Evolutionary conservation across 2,888 invertebrate genomes (phyloP).

Genomic region (Opisthograptis luteolata): DNA sequence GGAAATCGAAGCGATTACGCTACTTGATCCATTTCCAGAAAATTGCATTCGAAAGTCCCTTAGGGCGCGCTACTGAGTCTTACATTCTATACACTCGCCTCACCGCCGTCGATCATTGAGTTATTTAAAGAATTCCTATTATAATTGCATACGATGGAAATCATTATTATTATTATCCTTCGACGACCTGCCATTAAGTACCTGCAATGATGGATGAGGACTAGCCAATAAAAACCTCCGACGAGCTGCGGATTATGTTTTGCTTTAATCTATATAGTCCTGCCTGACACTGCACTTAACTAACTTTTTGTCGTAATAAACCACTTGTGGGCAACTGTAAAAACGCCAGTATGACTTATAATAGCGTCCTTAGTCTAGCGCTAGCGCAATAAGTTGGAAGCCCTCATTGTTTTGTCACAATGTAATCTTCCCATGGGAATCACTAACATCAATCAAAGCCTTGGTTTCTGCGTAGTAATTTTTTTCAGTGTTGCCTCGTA

Average conservation of each 20-base stretch:
- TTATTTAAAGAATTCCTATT: constrained; percentile 13
- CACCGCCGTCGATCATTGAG: constrained; percentile 5
- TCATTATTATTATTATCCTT: constrained; percentile 34
- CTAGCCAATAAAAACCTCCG: constrained; percentile 38
- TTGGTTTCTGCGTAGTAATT: constrained; percentile 17
- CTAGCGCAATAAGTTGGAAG: constrained; percentile 33
- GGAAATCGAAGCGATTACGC: constrained; percentile 16
- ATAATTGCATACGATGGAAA: constrained; percentile 11
- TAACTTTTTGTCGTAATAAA: constrained; percentile 56
- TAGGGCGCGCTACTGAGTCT: constrained; percentile 5
- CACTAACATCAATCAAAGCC: constrained; percentile 32
- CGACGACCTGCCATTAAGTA: constrained; percentile 39
- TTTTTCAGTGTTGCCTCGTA: constrained; percentile 26
- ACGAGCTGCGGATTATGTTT: constrained; percentile 41
- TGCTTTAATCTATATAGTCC: constrained; percentile 46
- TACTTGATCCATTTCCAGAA: constrained; percentile 3
- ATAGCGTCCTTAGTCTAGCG: constrained; percentile 35
- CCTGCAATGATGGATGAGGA: constrained; percentile 48
- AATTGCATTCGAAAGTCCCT: constrained; percentile 6
- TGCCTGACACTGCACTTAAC: constrained; percentile 42
- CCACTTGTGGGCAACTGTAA: constrained; percentile 47
- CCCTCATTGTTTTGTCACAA: constrained; percentile 38
- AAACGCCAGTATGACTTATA: constrained; percentile 48
- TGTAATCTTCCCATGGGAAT: constrained; percentile 28
- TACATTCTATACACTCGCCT: constrained; percentile 1